Evolutionary conservation across 2,797 vertebrate species (phyloP).

Genomic region (Pseudochromis fuscus): DNA sequence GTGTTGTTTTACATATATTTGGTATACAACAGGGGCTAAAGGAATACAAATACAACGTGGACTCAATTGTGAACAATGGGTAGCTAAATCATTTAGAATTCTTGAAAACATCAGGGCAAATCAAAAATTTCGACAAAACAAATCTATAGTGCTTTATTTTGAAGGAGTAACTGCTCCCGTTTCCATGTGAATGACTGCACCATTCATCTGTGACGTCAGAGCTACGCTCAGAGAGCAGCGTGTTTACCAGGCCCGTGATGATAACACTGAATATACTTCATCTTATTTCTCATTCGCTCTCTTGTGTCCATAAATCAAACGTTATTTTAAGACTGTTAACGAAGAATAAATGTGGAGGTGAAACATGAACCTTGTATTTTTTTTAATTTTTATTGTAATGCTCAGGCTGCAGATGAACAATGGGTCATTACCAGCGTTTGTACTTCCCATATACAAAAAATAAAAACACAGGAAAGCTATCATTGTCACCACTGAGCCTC

Average conservation of each 20-base stretch:
- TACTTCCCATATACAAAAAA: not conserved
- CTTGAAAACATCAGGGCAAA: no score
- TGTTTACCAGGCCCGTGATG: constrained; percentile 54
- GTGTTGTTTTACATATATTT: no score
- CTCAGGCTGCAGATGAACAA: constrained; percentile 14
- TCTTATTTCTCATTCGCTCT: not conserved
- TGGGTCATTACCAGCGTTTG: constrained; percentile 6
- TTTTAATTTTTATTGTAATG: not conserved
- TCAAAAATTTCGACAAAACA: no score
- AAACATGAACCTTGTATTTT: not conserved
- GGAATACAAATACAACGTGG: no score
- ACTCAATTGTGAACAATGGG: no score
- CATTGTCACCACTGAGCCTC: not conserved
- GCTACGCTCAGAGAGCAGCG: constrained; percentile 59
- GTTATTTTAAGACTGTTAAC: not conserved
- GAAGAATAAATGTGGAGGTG: not conserved
- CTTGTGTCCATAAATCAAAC: fast-evolving
- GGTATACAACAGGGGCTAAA: no score
- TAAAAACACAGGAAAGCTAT: constrained; percentile 6
- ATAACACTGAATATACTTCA: constrained; percentile 22
- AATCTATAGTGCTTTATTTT: constrained; percentile 38
- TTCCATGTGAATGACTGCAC: constrained; percentile 46
- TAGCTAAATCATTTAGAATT: no score
- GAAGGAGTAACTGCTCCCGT: not conserved
- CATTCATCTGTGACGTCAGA: constrained; percentile 78